Base-by-base conservation (phyloP, 2,888 invertebrate species). In the Hypena proboscidalis region DNA sequence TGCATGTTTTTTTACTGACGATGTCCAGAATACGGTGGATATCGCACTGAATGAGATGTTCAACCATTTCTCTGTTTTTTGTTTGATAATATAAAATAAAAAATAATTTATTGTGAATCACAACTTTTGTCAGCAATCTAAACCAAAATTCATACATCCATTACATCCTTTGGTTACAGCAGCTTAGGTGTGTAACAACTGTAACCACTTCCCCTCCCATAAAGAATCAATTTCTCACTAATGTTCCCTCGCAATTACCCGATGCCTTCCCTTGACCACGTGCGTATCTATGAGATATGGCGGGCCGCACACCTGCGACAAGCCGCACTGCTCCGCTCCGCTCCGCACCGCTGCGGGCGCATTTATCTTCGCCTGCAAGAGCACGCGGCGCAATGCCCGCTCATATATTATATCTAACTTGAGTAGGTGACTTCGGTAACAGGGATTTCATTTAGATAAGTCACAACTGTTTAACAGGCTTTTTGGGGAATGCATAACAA, bases 301-400 rank as follows among this genome's bases (percentile, higher is more conserved):
- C 45, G 58, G 53, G 57, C 54, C 34, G 47, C 54, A 54, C 73
- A 73, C 72, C 73, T 73, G 69, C 66, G 64, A 33, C 57, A 23
- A 55, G 49, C 68, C 71, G 53, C 57, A 47, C 40, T 50, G 47
- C 50, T 39, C 46, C 51, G 41, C 52, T 14, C 35, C 27, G 38
- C 46, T 13, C 43, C 31, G 7, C 39, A 20, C 49, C 40, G 34
- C 41, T 58, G 58, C 53, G 52, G 39, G 27, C 57, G 50, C 66
- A 70, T 79, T 77, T 76, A 78, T 80, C 79, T 79, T 69, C 46
- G 66, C 62, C 60, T 53, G 59, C 63, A 54, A 67, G 67, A 66
- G 53, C 53, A 54, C 51, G 39, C 47, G 44, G 40, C 30, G 45
- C 45, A 37, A 25, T 27, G 30, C 54, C 49, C 48, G 40, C 56